phyloP scores from a whole-genome alignment of 2,888 invertebrate genomes.

The Lasioglossum calceatum region DNA sequence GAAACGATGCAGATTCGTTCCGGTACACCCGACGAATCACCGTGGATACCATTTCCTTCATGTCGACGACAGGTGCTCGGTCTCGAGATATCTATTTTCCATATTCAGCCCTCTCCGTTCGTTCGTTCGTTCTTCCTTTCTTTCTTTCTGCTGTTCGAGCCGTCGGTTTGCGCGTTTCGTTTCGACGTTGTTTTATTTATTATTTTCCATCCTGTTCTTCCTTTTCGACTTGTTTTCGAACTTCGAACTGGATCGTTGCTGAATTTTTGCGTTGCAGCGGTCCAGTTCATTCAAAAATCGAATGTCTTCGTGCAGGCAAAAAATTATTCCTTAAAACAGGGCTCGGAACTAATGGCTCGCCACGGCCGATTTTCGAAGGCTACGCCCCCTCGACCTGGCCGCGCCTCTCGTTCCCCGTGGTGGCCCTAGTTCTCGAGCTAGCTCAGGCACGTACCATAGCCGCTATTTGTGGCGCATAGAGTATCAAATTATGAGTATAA shows the following conservation, averaged over 20 bases:
- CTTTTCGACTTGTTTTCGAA: not conserved
- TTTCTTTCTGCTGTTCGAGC: constrained; percentile 18
- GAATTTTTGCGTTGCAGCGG: constrained; percentile 25
- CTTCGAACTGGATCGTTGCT: constrained; percentile 3
- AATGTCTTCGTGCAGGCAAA: no score
- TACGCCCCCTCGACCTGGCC: no score
- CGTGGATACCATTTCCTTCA: constrained; percentile 71
- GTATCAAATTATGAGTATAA: no score
- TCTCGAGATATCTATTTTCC: constrained; percentile 69
- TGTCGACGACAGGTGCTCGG: constrained; percentile 70
- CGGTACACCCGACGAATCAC: constrained; percentile 67
- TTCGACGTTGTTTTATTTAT: constrained; percentile 25
- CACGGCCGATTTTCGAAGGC: no score
- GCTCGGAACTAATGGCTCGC: no score
- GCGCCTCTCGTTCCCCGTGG: no score
- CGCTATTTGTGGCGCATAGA: no score
- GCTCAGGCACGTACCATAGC: no score
- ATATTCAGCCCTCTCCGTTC: constrained; percentile 54
- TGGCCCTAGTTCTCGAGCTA: no score
- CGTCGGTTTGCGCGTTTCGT: constrained; percentile 34
- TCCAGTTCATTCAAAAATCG: no score
- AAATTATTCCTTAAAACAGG: no score
- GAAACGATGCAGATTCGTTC: constrained; percentile 62
- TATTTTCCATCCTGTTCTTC: not conserved
- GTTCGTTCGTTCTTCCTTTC: not conserved